Base-by-base conservation (phyloP, 2,797 vertebrate species). In the Alcedo atthis region DNA sequence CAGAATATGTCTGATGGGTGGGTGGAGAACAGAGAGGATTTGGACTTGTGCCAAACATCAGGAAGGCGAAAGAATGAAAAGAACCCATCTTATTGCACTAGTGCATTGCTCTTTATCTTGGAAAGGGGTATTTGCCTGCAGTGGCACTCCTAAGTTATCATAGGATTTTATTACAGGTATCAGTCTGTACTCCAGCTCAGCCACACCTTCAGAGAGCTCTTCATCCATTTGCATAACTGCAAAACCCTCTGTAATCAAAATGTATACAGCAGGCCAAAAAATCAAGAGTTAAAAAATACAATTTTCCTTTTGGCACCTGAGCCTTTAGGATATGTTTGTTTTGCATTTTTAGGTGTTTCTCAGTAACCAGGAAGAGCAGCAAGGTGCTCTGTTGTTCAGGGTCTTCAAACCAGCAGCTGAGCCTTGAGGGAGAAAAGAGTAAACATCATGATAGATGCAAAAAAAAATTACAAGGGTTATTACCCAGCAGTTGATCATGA, bases 1-100 rank as follows among this genome's bases (percentile, higher is more conserved):
- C 81, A 94, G 91, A 87, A 76, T 90, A 81, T 92, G 77, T 85
- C 90, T 94, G 95, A 95, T 89, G 90, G 91, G 92, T 92, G 88
- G 92, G 95, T 90, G 92, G 95, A 87, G 92, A 94, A 54, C 66
- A 75, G 79, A 83, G 80, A 59, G 74, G 68, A 58, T 86, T 93
- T 96, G 96, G 94, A 76, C 19, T 79, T 15, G 9, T 49, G 95
- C 96, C 96, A 96, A 70, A 86, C 73, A 51, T 70, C 0, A 1
- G 86, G 79, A 94, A 85, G 25, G 77, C 2, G 0, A 96, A 94
- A 83, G 86, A 93, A 96, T 93, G 86, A 94, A 71, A 96, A 93
- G 89, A 82, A 90, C 76, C 91, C 83, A 55, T 54, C 32, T 15
- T 66, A 68, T 28, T 89, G 81, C 64, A 66, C 1, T 30, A 45